phyloP scores from a whole-genome alignment of 2,797 vertebrate species.

The Alca torda region DNA sequence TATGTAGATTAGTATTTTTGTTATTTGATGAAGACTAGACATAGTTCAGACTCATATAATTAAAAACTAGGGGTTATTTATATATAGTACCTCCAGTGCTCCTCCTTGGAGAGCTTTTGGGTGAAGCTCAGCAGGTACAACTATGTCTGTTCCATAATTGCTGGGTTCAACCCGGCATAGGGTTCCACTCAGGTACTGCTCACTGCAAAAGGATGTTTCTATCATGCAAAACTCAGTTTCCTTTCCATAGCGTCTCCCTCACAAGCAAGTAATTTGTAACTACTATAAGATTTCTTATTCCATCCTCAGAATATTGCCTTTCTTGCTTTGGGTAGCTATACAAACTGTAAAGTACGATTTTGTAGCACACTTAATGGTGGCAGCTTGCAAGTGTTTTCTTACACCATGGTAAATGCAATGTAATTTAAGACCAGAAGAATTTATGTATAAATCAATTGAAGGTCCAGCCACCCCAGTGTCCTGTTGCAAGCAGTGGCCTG shows the following conservation, averaged over 20 bases:
- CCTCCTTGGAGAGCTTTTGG: background rate
- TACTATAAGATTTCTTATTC: background rate
- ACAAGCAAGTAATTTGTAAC: background rate
- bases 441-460: background rate
- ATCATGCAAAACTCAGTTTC: background rate
- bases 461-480: background rate
- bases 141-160: background rate
- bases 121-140: background rate
- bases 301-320: background rate
- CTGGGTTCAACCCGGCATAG: background rate
- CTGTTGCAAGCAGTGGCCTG: background rate
- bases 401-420: background rate
- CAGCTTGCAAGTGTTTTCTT: background rate
- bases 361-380: background rate
- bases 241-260: background rate
- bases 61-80: background rate
- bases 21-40: background rate
- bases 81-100: background rate
- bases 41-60: background rate
- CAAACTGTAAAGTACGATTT: background rate
- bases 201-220: background rate
- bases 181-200: background rate
- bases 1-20: background rate
- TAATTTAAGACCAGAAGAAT: background rate
- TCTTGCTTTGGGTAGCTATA: background rate